Evolutionary conservation across 2,888 invertebrate genomes (phyloP), one percentile per base, ranked within the genome.

Genomic region (Eupithecia dodoneata): DNA sequence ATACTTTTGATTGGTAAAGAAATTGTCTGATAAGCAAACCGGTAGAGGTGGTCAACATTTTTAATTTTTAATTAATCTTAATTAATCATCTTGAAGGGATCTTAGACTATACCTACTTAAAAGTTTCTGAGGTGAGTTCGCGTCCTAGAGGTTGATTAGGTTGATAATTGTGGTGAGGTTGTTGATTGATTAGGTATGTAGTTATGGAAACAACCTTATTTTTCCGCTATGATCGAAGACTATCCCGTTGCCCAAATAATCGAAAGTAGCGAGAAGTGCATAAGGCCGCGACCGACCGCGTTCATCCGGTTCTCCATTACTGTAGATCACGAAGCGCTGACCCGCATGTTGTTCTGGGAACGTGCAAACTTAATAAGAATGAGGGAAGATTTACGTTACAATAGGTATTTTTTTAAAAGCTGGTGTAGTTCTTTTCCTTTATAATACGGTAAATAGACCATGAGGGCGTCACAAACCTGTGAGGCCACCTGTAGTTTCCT

Each of bases 141-240:
- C 52, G 52, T 5, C 15, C 13, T 52, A 52, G 30, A 30, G 30
- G 30, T 30, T 30, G 30, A 30, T 30, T 30, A 30, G 30, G 30
- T 30, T 30, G 30, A 30, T 30, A 30, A 30, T 30, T 30, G 30
- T 30, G 30, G 30, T 30, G 30, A 30, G 30, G 30, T 30, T 30
- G 30, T 30, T 30, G 30, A 47, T 47, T 47, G 3, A 47, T 45
- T 47, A 47, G 10, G 10, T 10, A 47, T 12, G 7, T 10, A 47
- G 12, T 9, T 47, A 47, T 3, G 47, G 9, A 9, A 10, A 9
- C 18, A 18, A 93, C 94, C 94, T 87, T 85, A 94, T 91, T 86
- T 94, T 94, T 5, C 95, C 95, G 42, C 85, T 74, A 76, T 94
- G 93, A 83, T 94, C 95, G 82, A 93, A 94, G 2, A 95, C 94